phyloP scores from a whole-genome alignment of 2,888 invertebrate genomes.

The Aleiodes alternator region DNA sequence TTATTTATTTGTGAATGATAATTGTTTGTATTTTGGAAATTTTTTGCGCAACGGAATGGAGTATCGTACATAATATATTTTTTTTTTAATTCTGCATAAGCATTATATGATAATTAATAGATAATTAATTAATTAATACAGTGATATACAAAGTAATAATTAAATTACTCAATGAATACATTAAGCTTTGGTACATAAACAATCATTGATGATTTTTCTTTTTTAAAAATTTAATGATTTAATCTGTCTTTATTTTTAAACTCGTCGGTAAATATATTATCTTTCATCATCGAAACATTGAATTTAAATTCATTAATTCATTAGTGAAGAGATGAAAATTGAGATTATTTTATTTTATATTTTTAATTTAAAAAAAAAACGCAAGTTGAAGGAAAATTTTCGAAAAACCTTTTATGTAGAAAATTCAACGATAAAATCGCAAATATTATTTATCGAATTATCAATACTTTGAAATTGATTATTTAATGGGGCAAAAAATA shows the following conservation, averaged over 20 bases:
- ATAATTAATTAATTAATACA: slow-evolving; percentile 65
- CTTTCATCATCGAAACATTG: slow-evolving; percentile 19
- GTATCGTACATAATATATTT: slow-evolving; percentile 70
- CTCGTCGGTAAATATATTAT: slow-evolving; percentile 24
- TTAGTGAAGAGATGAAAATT: neutral
- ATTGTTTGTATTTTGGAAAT: no score
- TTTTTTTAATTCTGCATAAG: slow-evolving; percentile 60
- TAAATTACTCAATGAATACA: slow-evolving; percentile 72
- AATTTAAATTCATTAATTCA: slow-evolving; percentile 27
- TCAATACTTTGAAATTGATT: no score
- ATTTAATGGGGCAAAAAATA: no score
- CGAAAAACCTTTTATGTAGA: no score
- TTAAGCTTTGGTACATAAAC: slow-evolving; percentile 75
- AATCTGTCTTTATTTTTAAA: slow-evolving; percentile 15
- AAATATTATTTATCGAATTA: no score
- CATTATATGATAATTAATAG: slow-evolving; percentile 55
- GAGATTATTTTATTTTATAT: neutral
- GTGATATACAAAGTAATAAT: slow-evolving; percentile 73
- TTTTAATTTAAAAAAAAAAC: no score
- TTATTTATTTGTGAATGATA: no score
- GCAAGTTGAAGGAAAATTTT: no score
- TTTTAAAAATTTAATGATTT: neutral
- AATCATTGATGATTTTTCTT: slow-evolving; percentile 66
- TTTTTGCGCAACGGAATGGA: neutral
- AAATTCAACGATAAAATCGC: no score